Evolutionary conservation across 1,140 invertebrate genomes (phyloP).

Genomic region (Bombus balteatus): DNA sequence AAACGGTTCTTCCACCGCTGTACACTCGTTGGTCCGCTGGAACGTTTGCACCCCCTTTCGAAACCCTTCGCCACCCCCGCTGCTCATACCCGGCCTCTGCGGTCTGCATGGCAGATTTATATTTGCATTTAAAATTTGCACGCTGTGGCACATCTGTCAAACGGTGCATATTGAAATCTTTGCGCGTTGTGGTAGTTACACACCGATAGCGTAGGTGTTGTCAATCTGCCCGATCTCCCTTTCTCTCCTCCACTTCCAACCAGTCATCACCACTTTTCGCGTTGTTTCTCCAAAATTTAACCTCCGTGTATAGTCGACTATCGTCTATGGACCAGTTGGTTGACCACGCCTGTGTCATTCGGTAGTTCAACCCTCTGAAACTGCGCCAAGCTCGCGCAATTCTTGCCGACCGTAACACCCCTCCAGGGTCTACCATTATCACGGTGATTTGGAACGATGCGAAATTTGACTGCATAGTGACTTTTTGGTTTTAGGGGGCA

Average conservation of each 20-base stretch:
- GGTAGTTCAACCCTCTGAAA: slow-evolving; percentile 14
- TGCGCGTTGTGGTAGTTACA: slow-evolving; percentile 46
- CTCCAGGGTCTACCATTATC: background rate
- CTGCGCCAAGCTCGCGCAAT: background rate
- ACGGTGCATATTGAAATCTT: slow-evolving; percentile 70
- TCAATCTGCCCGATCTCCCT: background rate
- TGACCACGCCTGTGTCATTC: slow-evolving; percentile 31
- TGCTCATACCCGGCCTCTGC: slow-evolving; percentile 8
- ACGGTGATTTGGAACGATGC: background rate
- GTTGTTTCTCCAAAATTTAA: slow-evolving; percentile 58
- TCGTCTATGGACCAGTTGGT: background rate
- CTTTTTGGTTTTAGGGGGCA: rapidly evolving
- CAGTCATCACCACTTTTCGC: slow-evolving; percentile 21
- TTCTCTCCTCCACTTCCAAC: background rate
- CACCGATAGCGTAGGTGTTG: slow-evolving; percentile 1
- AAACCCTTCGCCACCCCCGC: background rate
- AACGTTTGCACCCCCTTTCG: slow-evolving; percentile 5
- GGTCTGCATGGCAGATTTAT: slow-evolving; percentile 61
- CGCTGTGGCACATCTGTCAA: slow-evolving; percentile 66
- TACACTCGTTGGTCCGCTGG: background rate
- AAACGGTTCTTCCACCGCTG: background rate
- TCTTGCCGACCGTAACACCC: background rate
- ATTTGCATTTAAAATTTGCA: slow-evolving; percentile 71
- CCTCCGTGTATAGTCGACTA: slow-evolving; percentile 13
- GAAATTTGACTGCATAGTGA: background rate